phyloP scores from a whole-genome alignment of 1,140 invertebrate species.

The Antheraea mylitta region DNA sequence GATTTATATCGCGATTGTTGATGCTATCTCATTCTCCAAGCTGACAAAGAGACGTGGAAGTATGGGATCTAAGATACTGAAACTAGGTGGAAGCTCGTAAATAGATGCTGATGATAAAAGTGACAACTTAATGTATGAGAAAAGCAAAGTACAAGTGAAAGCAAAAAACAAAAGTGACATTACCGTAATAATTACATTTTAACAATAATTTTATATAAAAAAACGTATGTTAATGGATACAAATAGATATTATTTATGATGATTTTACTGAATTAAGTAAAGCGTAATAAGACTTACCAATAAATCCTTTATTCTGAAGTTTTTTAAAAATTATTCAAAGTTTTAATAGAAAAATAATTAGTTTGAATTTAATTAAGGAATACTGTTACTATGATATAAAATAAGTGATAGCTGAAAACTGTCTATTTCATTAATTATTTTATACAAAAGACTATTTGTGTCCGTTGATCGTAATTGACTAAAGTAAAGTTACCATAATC shows the following conservation, averaged over 20 bases:
- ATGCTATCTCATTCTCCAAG: slow-evolving; percentile 35
- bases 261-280: no score
- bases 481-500: background rate
- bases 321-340: no score
- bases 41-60: slow-evolving; percentile 32
- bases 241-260: no score
- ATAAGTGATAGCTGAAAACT: background rate
- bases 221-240: background rate
- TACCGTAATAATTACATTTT: slow-evolving; percentile 23
- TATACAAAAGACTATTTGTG: background rate
- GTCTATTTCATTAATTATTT: background rate
- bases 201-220: slow-evolving; percentile 18
- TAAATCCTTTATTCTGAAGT: no score
- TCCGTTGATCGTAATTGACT: background rate
- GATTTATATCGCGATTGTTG: slow-evolving; percentile 52
- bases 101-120: slow-evolving; percentile 19
- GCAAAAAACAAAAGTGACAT: no score
- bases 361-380: background rate
- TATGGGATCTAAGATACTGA: slow-evolving; percentile 18
- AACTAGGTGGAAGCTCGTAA: slow-evolving; percentile 18
- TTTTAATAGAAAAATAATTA: background rate
- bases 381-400: background rate
- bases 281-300: no score
- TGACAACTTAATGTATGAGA: slow-evolving; percentile 21
- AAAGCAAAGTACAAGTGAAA: no score